These are phyloP conservation scores for Diarsia mendica DNA, from an alignment of 2,888 invertebrate species.

Conservation along the genomic window DNA sequence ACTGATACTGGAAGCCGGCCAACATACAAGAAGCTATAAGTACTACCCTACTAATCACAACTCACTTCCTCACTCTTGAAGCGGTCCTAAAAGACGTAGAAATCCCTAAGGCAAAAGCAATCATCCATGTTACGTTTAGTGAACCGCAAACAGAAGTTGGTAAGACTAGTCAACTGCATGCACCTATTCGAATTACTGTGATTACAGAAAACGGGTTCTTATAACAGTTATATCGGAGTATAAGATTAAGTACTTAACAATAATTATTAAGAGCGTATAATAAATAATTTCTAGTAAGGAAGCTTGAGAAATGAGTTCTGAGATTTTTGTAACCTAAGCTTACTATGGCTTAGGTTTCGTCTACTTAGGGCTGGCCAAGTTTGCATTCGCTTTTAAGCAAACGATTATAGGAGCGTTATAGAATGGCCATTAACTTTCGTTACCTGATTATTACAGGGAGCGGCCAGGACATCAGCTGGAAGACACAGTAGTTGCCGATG, in stretches of 20 bases:
- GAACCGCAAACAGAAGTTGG: constrained; percentile 53
- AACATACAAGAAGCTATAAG: not conserved
- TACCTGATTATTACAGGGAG: not conserved
- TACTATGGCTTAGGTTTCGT: not conserved
- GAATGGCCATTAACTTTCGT: not conserved
- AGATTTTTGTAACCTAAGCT: constrained; percentile 19
- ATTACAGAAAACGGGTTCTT: constrained; percentile 74
- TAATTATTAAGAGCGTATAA: constrained; percentile 76
- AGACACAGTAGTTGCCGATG: too few relatives aligned
- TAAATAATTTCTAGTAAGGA: constrained; percentile 65
- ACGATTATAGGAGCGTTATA: not conserved
- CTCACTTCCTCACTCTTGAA: constrained; percentile 22
- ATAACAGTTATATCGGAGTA: constrained; percentile 76
- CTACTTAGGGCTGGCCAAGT: not conserved
- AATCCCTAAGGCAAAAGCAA: constrained; percentile 49
- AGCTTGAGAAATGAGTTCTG: constrained; percentile 41
- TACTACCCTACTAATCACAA: not conserved
- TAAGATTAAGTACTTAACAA: constrained; percentile 81
- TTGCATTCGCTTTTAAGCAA: not conserved
- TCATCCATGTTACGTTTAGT: constrained; percentile 46
- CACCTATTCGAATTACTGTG: constrained; percentile 73
- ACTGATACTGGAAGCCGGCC: not conserved
- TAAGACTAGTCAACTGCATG: constrained; percentile 60
- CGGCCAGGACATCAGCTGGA: too few relatives aligned
- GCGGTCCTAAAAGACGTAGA: constrained; percentile 28